These are phyloP conservation scores for Aphaenogaster floridana DNA, from an alignment of 1,140 invertebrate genomes.

Conservation along the genomic window DNA sequence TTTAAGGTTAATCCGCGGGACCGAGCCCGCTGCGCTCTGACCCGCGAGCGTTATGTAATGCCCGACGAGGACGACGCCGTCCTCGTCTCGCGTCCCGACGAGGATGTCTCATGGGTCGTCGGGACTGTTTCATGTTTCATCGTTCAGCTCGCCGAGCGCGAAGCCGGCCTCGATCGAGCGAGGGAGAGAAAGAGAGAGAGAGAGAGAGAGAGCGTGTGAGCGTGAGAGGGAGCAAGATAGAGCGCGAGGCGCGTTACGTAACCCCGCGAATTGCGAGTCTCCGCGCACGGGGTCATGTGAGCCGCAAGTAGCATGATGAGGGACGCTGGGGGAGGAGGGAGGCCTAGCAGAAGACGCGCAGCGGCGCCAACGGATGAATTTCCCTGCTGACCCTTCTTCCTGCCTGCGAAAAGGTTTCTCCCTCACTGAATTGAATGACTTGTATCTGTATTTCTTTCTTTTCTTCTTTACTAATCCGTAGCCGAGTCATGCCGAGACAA, in stretches of 20 bases:
- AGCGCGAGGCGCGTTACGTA: slow-evolving; percentile 75
- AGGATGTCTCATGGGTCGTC: not conserved
- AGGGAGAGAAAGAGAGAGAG: not conserved
- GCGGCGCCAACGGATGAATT: slow-evolving; percentile 67
- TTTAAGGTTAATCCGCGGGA: slow-evolving; percentile 40
- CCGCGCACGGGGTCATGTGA: slow-evolving; percentile 72
- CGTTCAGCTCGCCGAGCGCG: not conserved
- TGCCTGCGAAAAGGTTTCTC: not conserved
- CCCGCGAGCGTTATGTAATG: slow-evolving; percentile 66
- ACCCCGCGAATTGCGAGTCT: slow-evolving; percentile 73
- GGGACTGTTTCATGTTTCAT: not conserved
- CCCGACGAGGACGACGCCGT: not conserved
- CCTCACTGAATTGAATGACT: not conserved
- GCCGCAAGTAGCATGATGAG: slow-evolving; percentile 66
- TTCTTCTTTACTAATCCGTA: not conserved
- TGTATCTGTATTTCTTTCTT: not conserved
- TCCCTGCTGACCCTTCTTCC: not conserved
- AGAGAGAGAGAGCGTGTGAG: not conserved
- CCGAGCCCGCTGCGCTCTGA: not conserved
- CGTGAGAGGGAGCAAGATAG: not conserved
- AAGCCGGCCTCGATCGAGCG: slow-evolving; percentile 50
- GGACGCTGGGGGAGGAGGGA: slow-evolving; percentile 69
- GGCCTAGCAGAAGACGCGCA: slow-evolving; percentile 86
- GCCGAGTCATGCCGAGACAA: not conserved
- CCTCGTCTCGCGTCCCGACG: not conserved